Percentiles rank a stretch among this genome's conserved stretches.
phyloP scores from a whole-genome alignment of 2,113 vertebrate genomes.

The Pterophyllum scalare region DNA sequence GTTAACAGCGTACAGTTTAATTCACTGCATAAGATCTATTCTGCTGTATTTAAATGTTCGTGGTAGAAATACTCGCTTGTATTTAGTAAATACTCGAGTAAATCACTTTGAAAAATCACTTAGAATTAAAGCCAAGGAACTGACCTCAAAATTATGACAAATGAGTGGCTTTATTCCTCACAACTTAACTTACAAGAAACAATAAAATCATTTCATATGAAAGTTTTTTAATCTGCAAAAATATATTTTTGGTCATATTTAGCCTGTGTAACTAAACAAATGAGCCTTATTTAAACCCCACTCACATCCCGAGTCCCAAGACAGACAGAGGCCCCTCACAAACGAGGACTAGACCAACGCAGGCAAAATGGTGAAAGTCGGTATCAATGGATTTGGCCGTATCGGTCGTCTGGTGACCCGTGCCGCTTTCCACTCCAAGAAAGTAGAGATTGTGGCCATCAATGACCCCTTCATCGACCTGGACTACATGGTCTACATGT shows the following conservation, averaged over 20 bases:
- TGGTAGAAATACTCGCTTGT: background rate
- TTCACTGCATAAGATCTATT: background rate
- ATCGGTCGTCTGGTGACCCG: conserved; percentile 96
- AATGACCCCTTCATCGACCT: conserved; percentile 99
- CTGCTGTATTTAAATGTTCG: background rate
- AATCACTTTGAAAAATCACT: background rate
- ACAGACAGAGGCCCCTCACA: too few species aligned
- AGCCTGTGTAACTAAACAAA: background rate
- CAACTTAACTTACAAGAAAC: background rate
- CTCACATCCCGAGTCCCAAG: too few species aligned
- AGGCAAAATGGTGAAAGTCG: too few species aligned
- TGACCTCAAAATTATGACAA: background rate
- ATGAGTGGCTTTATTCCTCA: background rate
- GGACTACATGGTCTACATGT: conserved; percentile 99
- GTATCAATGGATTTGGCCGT: conserved; percentile 97
- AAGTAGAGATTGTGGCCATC: conserved; percentile 92
- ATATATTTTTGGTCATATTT: background rate
- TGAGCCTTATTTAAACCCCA: background rate
- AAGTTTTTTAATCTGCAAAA: background rate
- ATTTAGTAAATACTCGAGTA: background rate
- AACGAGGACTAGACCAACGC: too few species aligned
- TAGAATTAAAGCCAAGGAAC: too few species aligned
- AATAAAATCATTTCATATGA: background rate
- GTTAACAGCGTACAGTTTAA: background rate
- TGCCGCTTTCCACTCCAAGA: conserved; percentile 82